phyloP scores from a whole-genome alignment of 2,888 invertebrate species.

The Ormyrus rosae region DNA sequence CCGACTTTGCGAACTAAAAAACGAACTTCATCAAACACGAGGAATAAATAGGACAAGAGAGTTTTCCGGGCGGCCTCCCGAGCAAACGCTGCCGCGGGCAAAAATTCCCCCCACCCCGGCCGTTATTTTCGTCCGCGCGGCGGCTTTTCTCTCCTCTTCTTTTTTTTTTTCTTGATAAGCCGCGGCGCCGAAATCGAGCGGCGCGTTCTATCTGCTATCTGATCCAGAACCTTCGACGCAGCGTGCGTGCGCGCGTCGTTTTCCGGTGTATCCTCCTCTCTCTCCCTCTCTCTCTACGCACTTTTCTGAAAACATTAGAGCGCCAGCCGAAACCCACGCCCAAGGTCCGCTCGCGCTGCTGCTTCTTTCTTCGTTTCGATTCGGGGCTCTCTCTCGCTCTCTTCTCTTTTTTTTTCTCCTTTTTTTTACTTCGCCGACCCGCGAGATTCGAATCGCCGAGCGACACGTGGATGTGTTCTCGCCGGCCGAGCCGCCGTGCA shows the following conservation, averaged over 20 bases:
- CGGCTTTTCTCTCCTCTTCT: neutral
- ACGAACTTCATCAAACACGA: too few species aligned
- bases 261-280: constrained; percentile 57
- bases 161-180: constrained; percentile 22
- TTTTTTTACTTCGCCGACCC: constrained; percentile 20
- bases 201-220: constrained; percentile 39
- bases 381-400: constrained; percentile 23
- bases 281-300: constrained; percentile 56
- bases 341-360: constrained; percentile 47
- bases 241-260: constrained; percentile 56
- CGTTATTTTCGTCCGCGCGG: too few species aligned
- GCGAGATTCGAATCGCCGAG: constrained; percentile 54
- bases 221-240: constrained; percentile 54
- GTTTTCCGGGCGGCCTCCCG: too few species aligned
- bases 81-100: too few species aligned
- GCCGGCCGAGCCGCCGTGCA: neutral
- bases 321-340: constrained; percentile 56
- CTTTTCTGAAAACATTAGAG: constrained; percentile 71
- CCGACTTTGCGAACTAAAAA: too few species aligned
- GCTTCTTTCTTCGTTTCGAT: constrained; percentile 34
- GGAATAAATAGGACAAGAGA: too few species aligned
- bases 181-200: constrained; percentile 15
- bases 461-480: constrained; percentile 52
- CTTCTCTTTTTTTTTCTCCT: neutral
- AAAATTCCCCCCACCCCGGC: too few species aligned